Evolutionary conservation across 1,140 invertebrate species (phyloP).

Genomic region (Zaprionus ghesquierei): DNA sequence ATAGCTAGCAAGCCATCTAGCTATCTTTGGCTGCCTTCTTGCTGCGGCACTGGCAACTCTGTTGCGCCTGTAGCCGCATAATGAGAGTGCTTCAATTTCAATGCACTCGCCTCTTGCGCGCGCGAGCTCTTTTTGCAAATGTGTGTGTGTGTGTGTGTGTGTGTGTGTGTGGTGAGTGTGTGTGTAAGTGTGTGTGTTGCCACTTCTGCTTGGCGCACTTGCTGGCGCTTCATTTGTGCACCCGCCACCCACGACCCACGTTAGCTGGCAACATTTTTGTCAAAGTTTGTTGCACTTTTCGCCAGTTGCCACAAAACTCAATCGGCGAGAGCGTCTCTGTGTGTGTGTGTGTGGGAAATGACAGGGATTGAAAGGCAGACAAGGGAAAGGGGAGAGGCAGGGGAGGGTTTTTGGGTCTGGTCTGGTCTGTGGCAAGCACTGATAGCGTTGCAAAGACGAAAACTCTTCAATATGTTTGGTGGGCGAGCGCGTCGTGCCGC

Average conservation of each 20-base stretch:
- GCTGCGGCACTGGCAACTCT: conserved; percentile 5
- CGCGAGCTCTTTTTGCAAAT: conserved; percentile 26
- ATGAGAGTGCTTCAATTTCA: conserved; percentile 68
- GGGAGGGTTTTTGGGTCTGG: too few relatives aligned
- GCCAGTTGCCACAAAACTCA: conserved; percentile 30
- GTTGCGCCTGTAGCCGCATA: conserved; percentile 55
- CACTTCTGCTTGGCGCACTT: conserved; percentile 16
- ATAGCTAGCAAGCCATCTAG: not conserved
- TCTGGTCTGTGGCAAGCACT: not conserved
- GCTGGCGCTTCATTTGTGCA: conserved; percentile 53
- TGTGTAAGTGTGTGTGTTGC: conserved; percentile 44
- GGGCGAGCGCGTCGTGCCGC: not conserved
- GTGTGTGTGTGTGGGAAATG: not conserved
- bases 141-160: conserved; percentile 13
- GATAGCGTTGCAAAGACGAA: not conserved
- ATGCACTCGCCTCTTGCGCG: conserved; percentile 24
- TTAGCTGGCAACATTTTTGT: conserved; percentile 49
- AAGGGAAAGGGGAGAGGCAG: not conserved
- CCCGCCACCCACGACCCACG: not conserved
- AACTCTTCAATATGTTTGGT: not conserved
- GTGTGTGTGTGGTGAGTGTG: conserved; percentile 4
- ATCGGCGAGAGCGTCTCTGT: not conserved
- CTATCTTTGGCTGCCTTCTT: not conserved
- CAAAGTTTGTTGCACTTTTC: conserved; percentile 79
- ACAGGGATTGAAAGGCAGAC: not conserved